Conservation (phyloP, 2,888 invertebrate species). For the Morpho achilles region DNA sequence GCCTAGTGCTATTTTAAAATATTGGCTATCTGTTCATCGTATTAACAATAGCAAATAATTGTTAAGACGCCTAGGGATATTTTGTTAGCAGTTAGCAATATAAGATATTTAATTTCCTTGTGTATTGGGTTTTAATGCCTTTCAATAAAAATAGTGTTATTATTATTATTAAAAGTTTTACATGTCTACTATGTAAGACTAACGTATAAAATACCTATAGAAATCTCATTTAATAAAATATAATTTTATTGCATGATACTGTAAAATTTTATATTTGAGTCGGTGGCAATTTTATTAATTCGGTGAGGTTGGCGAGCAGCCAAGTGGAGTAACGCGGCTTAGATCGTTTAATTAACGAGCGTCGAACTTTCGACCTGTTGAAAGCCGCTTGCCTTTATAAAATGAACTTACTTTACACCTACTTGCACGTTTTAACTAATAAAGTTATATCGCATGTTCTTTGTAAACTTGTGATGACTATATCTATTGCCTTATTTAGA, state of each 20-base stretch:
- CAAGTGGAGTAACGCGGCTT: slow-evolving; percentile 63
- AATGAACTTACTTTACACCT: slow-evolving; percentile 60
- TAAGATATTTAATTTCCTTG: too few species aligned
- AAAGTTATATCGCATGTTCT: slow-evolving; percentile 35
- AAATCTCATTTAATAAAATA: background rate
- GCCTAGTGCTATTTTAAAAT: too few species aligned
- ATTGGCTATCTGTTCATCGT: too few species aligned
- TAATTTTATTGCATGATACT: slow-evolving; percentile 26
- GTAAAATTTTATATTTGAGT: slow-evolving; percentile 38
- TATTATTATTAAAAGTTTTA: too few species aligned
- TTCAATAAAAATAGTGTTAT: too few species aligned
- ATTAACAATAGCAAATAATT: too few species aligned
- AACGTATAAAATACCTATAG: too few species aligned
- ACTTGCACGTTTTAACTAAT: slow-evolving; percentile 45
- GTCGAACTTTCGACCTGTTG: slow-evolving; percentile 77
- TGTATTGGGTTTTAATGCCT: too few species aligned
- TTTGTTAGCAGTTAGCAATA: too few species aligned
- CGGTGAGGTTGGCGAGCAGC: slow-evolving; percentile 56
- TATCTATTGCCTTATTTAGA: slow-evolving; percentile 10
- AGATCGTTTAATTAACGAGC: slow-evolving; percentile 76
- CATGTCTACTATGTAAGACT: too few species aligned
- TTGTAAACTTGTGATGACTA: slow-evolving; percentile 11
- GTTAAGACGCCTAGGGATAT: too few species aligned
- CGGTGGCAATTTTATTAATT: slow-evolving; percentile 71
- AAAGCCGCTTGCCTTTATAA: slow-evolving; percentile 62